phyloP scores from a whole-genome alignment of 2,888 invertebrate species.

The Pherbina coryleti region DNA sequence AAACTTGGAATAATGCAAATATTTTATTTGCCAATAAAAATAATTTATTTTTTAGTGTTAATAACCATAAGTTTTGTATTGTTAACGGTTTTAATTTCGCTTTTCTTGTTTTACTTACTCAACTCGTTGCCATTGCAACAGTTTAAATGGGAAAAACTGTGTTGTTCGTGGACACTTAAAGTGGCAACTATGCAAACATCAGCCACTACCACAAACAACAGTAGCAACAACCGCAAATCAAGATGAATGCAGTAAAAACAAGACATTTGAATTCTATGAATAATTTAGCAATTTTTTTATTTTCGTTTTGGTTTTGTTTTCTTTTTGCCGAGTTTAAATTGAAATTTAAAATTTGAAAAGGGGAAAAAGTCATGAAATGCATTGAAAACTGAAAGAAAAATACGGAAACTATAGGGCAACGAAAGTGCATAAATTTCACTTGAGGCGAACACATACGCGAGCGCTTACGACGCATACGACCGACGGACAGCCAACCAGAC shows the following conservation, averaged over 20 bases:
- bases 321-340: background rate
- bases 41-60: too few relatives aligned
- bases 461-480: background rate
- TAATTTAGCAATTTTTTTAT: constrained; percentile 26
- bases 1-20: too few relatives aligned
- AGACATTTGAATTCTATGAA: constrained; percentile 34
- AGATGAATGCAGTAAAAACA: constrained; percentile 1
- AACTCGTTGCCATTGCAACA: too few relatives aligned
- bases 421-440: constrained; percentile 24
- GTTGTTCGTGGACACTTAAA: too few relatives aligned
- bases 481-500: background rate
- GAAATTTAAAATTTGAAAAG: constrained; percentile 25
- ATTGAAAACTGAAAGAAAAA: background rate
- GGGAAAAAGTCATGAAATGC: constrained; percentile 20
- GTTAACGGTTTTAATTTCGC: too few relatives aligned
- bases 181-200: too few relatives aligned
- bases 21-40: too few relatives aligned
- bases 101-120: too few relatives aligned
- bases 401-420: background rate
- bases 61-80: too few relatives aligned
- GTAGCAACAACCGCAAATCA: background rate
- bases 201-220: background rate
- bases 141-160: too few relatives aligned
- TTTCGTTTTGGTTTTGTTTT: background rate
- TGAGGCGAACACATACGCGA: background rate